Percentiles rank a stretch among this genome's conserved stretches.
phyloP scores from a whole-genome alignment of 37 sponge, comb jelly and placozoan genomes.

The Ephydatia muelleri region DNA sequence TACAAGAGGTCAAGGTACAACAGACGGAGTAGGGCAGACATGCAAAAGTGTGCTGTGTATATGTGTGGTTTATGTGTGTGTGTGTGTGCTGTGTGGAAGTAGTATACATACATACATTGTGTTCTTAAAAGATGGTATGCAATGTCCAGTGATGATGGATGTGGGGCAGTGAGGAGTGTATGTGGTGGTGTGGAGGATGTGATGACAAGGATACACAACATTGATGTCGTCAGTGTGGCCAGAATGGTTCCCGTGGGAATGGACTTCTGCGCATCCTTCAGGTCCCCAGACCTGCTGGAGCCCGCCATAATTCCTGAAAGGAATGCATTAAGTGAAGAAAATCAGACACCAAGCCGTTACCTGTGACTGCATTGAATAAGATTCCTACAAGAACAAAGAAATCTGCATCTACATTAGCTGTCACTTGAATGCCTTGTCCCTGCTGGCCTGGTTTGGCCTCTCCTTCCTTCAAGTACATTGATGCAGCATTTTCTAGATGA shows the following conservation, averaged over 20 bases:
- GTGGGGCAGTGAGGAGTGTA: background rate
- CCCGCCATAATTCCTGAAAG: constrained; percentile 97
- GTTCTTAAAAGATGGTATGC: background rate
- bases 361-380: constrained; percentile 98
- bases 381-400: constrained; percentile 92
- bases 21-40: too few relatives aligned
- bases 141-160: background rate
- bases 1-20: constrained; percentile 32
- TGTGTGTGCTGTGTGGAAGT: too few relatives aligned
- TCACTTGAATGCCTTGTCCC: constrained; percentile 58
- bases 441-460: constrained; percentile 72
- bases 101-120: too few relatives aligned
- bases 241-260: constrained; percentile 96
- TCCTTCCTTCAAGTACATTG: constrained; percentile 59
- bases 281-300: constrained; percentile 96
- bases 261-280: constrained; percentile 94
- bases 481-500: constrained; percentile 43
- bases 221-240: constrained; percentile 86
- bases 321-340: background rate
- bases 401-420: constrained; percentile 69
- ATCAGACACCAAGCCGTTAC: constrained; percentile 33
- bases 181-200: background rate
- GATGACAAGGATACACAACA: constrained; percentile 78
- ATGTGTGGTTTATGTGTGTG: background rate
- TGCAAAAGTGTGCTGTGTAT: background rate